phyloP scores from a whole-genome alignment of 2,113 vertebrate species.

The Mormyrus iriodes region DNA sequence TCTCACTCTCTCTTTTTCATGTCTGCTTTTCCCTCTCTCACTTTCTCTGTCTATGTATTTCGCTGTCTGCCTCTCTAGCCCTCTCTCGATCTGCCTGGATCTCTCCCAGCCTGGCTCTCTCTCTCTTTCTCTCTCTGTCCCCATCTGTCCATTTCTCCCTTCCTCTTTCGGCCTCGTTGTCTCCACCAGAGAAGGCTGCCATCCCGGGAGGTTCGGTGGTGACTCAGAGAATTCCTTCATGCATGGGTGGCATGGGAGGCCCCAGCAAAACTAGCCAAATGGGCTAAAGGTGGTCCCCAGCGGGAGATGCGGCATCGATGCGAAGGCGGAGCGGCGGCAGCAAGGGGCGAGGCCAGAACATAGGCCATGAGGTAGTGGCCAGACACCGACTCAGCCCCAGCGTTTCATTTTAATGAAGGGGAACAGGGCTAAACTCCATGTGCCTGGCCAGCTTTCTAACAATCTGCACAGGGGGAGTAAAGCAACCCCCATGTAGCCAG shows the following conservation, averaged over 20 bases:
- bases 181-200: not conserved
- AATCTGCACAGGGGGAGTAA: not conserved
- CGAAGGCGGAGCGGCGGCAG: not conserved
- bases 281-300: not conserved
- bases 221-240: slow-evolving; percentile 14
- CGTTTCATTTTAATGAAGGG: not conserved
- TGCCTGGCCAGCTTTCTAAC: not conserved
- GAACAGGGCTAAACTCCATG: not conserved
- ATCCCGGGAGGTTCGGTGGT: not conserved
- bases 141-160: not conserved
- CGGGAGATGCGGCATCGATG: not conserved
- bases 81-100: not conserved
- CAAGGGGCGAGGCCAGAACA: not conserved
- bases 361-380: not conserved
- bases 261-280: not conserved
- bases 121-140: not conserved
- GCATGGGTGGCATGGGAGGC: slow-evolving; percentile 6
- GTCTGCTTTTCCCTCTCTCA: not conserved
- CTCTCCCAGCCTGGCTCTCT: not conserved
- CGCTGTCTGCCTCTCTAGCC: not conserved
- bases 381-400: not conserved
- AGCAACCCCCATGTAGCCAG: not conserved
- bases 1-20: not conserved
- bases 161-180: not conserved
- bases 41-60: not conserved